phyloP scores from a whole-genome alignment of 2,888 invertebrate species.

The Andrena fulva region DNA sequence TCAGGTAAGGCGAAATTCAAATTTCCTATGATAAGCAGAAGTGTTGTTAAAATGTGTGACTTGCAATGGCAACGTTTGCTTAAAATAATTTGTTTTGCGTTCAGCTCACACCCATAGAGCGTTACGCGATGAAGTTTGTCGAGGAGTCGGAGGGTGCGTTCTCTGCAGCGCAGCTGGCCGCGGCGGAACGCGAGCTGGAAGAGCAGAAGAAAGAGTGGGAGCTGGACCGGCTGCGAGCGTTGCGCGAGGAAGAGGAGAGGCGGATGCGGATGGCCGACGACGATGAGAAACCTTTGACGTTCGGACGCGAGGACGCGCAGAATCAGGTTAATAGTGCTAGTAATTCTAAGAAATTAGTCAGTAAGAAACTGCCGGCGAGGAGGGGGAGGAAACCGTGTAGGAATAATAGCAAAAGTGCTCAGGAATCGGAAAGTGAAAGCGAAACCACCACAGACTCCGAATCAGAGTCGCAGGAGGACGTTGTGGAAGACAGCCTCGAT shows the following conservation, averaged over 20 bases:
- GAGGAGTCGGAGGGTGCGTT: constrained; percentile 93
- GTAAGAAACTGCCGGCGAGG: constrained; percentile 73
- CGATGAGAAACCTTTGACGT: constrained; percentile 90
- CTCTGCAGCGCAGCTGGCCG: constrained; percentile 93
- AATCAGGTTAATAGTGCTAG: constrained; percentile 92
- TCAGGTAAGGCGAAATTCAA: constrained; percentile 86
- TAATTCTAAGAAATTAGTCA: constrained; percentile 81
- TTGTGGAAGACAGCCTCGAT: constrained; percentile 78
- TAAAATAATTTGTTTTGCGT: constrained; percentile 41
- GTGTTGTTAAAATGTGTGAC: background rate
- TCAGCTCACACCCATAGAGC: constrained; percentile 96
- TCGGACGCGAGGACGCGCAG: constrained; percentile 91
- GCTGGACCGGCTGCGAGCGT: constrained; percentile 91
- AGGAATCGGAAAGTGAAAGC: constrained; percentile 76
- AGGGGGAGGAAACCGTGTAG: constrained; percentile 76
- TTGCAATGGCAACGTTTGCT: background rate
- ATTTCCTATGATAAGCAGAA: background rate
- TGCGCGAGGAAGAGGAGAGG: constrained; percentile 89
- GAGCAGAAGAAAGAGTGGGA: constrained; percentile 95
- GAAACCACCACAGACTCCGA: constrained; percentile 79
- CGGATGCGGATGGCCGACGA: constrained; percentile 87
- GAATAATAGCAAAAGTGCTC: constrained; percentile 67
- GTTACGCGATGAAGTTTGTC: constrained; percentile 97
- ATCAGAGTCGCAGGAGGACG: constrained; percentile 77
- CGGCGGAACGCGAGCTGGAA: constrained; percentile 95